Percentiles rank a stretch among this genome's conserved stretches.
phyloP scores from a whole-genome alignment of 2,888 invertebrate genomes.

The Sthenelais limicola region DNA sequence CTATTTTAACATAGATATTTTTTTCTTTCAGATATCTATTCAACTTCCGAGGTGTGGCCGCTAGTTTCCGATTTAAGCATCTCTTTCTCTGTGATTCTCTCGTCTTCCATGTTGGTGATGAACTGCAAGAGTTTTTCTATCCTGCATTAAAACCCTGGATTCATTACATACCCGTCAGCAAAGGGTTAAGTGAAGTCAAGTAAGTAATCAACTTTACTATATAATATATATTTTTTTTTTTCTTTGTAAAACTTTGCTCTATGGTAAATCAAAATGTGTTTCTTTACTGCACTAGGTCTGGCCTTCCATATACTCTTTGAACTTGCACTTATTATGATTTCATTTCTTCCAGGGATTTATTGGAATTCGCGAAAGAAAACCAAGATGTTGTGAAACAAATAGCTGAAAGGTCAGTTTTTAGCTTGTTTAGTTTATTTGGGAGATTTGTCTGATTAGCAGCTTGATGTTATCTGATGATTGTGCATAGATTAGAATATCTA shows the following conservation, averaged over 20 bases:
- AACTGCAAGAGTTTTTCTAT: slow-evolving; percentile 97
- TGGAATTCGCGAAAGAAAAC: slow-evolving; percentile 84
- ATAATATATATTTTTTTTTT: slow-evolving; percentile 9
- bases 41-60: slow-evolving; percentile 97
- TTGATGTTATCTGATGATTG: neutral
- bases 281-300: neutral
- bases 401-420: slow-evolving; percentile 76
- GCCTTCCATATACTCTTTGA: slow-evolving; percentile 7
- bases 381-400: slow-evolving; percentile 84
- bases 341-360: slow-evolving; percentile 75
- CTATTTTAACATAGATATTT: neutral
- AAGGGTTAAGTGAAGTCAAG: slow-evolving; percentile 81
- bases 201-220: slow-evolving; percentile 56
- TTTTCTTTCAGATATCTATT: slow-evolving; percentile 83
- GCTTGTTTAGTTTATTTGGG: neutral
- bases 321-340: neutral
- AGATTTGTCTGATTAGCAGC: neutral
- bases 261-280: neutral
- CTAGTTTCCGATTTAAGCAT: slow-evolving; percentile 97
- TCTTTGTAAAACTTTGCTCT: neutral
- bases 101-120: slow-evolving; percentile 93
- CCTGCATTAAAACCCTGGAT: slow-evolving; percentile 92
- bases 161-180: slow-evolving; percentile 91
- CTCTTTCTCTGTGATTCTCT: slow-evolving; percentile 92
- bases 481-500: neutral